Evolutionary conservation across 2,113 vertebrate genomes (phyloP).

Genomic region (Felis catus): DNA sequence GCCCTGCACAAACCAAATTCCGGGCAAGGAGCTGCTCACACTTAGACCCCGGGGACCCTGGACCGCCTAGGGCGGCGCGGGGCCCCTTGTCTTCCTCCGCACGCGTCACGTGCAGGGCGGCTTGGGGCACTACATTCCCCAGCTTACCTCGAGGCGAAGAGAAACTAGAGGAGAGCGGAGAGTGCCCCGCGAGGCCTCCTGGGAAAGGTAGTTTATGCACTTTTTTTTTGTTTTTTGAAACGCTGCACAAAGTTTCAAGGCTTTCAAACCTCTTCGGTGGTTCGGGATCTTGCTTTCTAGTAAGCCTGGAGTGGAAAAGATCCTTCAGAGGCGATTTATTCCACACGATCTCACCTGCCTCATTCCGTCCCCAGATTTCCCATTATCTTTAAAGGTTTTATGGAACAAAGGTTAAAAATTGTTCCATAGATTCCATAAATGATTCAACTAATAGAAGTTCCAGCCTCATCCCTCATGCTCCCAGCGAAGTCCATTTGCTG

Average conservation of each 20-base stretch:
- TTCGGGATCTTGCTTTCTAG: not conserved
- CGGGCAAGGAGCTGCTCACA: not conserved
- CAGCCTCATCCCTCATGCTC: not conserved
- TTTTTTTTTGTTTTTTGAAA: not conserved
- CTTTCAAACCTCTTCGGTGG: not conserved
- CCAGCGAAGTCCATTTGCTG: conserved; percentile 37
- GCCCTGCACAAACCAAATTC: not conserved
- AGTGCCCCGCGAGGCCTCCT: not conserved
- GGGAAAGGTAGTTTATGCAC: conserved; percentile 62
- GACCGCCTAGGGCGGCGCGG: not conserved
- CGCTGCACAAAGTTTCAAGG: not conserved
- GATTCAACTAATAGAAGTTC: conserved; percentile 23
- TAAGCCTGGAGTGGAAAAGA: not conserved
- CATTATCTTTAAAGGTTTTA: conserved; percentile 29
- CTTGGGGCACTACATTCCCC: conserved; percentile 69
- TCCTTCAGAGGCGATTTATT: not conserved
- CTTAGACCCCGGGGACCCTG: accelerated
- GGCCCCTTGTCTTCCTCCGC: not conserved
- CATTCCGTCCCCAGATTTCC: not conserved
- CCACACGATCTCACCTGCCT: not conserved
- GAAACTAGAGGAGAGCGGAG: too few species aligned
- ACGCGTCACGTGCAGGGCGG: not conserved
- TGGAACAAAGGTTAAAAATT: conserved; percentile 3
- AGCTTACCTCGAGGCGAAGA: not conserved
- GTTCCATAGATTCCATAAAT: not conserved